Base-by-base conservation (phyloP, 2,888 invertebrate species). In the Nipponacmea schrenckii region DNA sequence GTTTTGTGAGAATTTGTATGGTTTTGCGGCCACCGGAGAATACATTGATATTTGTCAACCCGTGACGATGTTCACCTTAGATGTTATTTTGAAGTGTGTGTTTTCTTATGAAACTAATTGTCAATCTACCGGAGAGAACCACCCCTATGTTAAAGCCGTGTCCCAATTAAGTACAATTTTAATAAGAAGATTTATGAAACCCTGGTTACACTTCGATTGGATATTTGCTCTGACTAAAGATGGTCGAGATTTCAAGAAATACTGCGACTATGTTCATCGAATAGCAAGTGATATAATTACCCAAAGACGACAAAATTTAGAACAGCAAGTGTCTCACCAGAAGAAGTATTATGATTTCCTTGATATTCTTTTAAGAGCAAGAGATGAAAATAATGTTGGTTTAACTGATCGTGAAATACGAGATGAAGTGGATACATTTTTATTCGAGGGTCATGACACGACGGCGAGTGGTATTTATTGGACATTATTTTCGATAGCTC, bases 371-470 rank as follows among this genome's bases (percentile, higher is more conserved):
- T 14, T 56, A 20, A 10, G 10, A 2, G 56, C 56, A 14, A 56
- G 3, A 12, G 56, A 56, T 56, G 56, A 56, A 24, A 56, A 56
- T 20, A 24, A 24, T 20, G n/a, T 56, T n/a, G 56, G 56, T n/a
- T 20, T 56, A 56, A 56, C 56, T 20, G 56, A 56, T 24, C 4
- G 24, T 2, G 56, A 56, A 56, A 56, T 56, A n/a, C n/a, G 56
- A 24, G 56, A n/a, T 56, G 56, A 56, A 56, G 56, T 56, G 24
- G 56, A 56, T 24, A 56, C 56, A 14, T 56, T 81, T 46, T 67
- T 81, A 50, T 81, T 80, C 77, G 77, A 67, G 82, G 84, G 84
- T 4, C 83, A 84, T 71, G 84, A 84, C 65, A 84, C 84, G 1
- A 84, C 84, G 14, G 79, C 83, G 0, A 81, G 81, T 68, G 79